These are phyloP conservation scores for Brevimyrus niger DNA, from an alignment of 2,113 vertebrate species.

Conservation along the genomic window DNA sequence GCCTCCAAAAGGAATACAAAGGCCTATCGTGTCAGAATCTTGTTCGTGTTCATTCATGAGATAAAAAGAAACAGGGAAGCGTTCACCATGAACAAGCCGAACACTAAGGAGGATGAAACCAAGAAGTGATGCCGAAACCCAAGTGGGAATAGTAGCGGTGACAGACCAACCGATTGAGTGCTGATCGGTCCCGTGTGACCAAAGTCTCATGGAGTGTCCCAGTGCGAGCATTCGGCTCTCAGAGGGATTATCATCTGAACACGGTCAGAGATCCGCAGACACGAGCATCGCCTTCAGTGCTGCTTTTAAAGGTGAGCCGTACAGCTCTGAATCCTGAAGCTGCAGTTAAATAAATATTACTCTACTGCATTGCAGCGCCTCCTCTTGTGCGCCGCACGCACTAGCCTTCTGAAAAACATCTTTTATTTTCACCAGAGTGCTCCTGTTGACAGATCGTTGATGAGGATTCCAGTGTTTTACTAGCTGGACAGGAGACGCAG, in stretches of 20 bases:
- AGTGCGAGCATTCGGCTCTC: neutral
- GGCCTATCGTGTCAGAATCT: neutral
- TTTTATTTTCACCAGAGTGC: neutral
- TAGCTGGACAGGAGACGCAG: neutral
- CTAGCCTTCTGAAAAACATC: neutral
- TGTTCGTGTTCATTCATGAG: neutral
- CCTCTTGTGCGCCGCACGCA: slow-evolving; percentile 11
- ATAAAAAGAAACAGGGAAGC: neutral
- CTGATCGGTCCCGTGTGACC: neutral
- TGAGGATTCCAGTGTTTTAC: slow-evolving; percentile 13
- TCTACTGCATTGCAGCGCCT: slow-evolving; percentile 16
- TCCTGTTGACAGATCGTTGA: slow-evolving; percentile 22
- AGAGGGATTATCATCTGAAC: neutral
- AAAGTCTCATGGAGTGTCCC: neutral
- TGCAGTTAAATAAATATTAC: slow-evolving; percentile 10
- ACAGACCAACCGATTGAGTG: neutral
- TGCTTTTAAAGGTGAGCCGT: neutral
- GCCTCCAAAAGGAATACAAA: neutral
- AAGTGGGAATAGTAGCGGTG: neutral
- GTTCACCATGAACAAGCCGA: neutral
- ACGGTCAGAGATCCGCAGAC: neutral
- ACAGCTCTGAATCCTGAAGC: neutral
- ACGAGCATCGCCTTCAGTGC: neutral
- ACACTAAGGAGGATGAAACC: neutral
- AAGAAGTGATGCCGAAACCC: neutral